Base-by-base conservation (phyloP, 1,140 invertebrate species). In the Psilanteris sp. region DNA sequence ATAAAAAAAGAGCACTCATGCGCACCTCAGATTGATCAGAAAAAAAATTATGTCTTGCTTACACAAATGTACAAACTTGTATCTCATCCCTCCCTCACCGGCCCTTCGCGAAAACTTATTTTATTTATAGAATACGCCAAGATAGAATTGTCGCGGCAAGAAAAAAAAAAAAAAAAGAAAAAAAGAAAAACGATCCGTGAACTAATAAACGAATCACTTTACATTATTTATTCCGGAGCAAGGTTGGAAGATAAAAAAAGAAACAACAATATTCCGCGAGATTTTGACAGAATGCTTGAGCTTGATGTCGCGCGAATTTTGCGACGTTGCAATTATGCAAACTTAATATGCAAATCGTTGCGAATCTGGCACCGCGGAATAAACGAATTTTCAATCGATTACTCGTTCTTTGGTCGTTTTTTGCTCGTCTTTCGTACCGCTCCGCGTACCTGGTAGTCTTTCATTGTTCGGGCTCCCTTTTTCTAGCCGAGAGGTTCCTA, bases 381-480 rank as follows among this genome's bases (percentile, higher is more conserved):
- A 62, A 74, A 68, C 54, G 54, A 74, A 74, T 67, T 67, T 54
- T 67, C 61, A 37, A 74, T 74, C 64, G 61, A 70, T 75, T 46
- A 59, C 57, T 55, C 59, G 31, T 50, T 57, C 37, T 16, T 52
- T 22, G 10, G 6, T 41, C 29, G 39, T 11, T 36, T 64, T 64
- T 67, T 16, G 7, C 32, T 39, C 50, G 7, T 46, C 44, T 39
- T 66, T 48, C 54, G 32, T 27, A 18, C 26, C 32, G 34, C 27
- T 22, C 16, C 61, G 39, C 37, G 41, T 75, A 68, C 72, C 72
- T 68, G 59, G 64, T 52, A 68, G 55, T 41, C 36, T 64, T 41
- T 34, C 59, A 77, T 77, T 77, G 74, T 77, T 77, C 74, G 37
- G 32, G 22, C 54, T 41, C 64, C 44, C 61, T 71, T 66, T 67